These are phyloP conservation scores for Eledona agricola DNA, from an alignment of 2,888 invertebrate species.

Conservation along the genomic window DNA sequence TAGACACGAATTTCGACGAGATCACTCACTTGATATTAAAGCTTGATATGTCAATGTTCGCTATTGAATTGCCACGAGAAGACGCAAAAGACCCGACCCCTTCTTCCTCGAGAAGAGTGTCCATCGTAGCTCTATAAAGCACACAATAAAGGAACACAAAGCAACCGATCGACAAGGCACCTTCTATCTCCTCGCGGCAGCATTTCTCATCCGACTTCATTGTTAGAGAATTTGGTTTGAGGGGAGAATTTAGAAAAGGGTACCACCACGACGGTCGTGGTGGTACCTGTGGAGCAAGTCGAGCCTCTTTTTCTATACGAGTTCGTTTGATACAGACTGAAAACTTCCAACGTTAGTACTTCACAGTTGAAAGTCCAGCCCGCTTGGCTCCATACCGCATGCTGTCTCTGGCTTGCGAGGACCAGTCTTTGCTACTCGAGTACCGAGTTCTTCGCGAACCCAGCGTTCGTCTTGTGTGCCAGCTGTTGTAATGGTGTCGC, in stretches of 20 bases:
- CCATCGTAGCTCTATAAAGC: conserved; percentile 50
- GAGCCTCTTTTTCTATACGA: conserved; percentile 75
- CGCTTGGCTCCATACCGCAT: conserved; percentile 69
- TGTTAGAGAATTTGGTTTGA: conserved; percentile 38
- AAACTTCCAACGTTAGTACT: conserved; percentile 28
- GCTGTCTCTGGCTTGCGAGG: conserved; percentile 78
- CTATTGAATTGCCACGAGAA: conserved; percentile 48
- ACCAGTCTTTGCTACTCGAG: conserved; percentile 77
- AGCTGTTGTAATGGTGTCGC: conserved; percentile 79
- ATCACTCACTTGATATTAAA: conserved; percentile 23
- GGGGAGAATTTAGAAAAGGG: conserved; percentile 35
- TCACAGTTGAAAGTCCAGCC: conserved; percentile 11
- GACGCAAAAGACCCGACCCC: conserved; percentile 42
- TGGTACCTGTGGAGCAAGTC: conserved; percentile 77
- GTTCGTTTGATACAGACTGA: conserved; percentile 48
- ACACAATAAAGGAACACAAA: not conserved
- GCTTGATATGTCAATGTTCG: conserved; percentile 29
- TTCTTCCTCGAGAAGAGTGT: conserved; percentile 53
- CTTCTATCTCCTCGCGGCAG: conserved; percentile 51
- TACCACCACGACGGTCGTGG: conserved; percentile 71
- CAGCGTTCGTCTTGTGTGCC: conserved; percentile 73
- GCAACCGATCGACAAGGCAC: conserved; percentile 34
- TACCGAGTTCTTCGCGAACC: conserved; percentile 70
- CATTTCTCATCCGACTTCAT: conserved; percentile 48
- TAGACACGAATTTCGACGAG: no score